Conservation (phyloP, 2,888 invertebrate genomes). For the Mesorhabditis belari region DNA sequence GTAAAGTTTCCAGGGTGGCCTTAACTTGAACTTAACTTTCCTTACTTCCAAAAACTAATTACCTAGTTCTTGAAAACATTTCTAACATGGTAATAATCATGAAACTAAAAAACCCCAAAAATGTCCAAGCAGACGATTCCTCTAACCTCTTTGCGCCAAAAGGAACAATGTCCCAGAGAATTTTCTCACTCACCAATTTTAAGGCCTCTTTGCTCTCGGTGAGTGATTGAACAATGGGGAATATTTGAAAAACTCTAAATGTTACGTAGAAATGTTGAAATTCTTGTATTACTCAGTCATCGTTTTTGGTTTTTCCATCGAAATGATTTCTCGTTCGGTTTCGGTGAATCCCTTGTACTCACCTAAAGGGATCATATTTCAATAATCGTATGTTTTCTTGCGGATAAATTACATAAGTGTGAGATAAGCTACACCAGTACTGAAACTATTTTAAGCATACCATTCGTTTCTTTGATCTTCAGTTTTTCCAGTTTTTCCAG, state of each 20-base stretch:
- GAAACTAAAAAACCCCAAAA: too few relatives aligned
- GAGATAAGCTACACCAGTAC: too few relatives aligned
- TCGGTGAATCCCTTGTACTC: not conserved
- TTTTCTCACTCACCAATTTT: slow-evolving; percentile 4
- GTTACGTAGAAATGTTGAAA: not conserved
- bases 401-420: too few relatives aligned
- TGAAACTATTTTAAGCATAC: not conserved
- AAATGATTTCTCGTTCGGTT: not conserved
- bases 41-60: too few relatives aligned
- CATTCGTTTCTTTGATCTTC: not conserved
- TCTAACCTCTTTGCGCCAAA: too few relatives aligned
- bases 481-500: slow-evolving; percentile 7
- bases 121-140: too few relatives aligned
- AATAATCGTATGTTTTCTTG: too few relatives aligned
- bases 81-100: too few relatives aligned
- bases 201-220: slow-evolving; percentile 10
- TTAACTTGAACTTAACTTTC: not conserved
- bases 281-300: slow-evolving; percentile 7
- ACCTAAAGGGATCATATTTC: not conserved
- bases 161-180: too few relatives aligned
- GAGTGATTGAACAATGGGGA: slow-evolving; percentile 15
- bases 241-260: slow-evolving; percentile 16
- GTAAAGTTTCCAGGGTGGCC: slow-evolving; percentile 13
- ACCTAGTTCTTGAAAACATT: too few relatives aligned
- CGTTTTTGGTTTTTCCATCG: slow-evolving; percentile 1